Evolutionary conservation across 2,888 invertebrate genomes (phyloP), one percentile per base, ranked within the genome.

Genomic region (Caenorhabditis parvicauda): DNA sequence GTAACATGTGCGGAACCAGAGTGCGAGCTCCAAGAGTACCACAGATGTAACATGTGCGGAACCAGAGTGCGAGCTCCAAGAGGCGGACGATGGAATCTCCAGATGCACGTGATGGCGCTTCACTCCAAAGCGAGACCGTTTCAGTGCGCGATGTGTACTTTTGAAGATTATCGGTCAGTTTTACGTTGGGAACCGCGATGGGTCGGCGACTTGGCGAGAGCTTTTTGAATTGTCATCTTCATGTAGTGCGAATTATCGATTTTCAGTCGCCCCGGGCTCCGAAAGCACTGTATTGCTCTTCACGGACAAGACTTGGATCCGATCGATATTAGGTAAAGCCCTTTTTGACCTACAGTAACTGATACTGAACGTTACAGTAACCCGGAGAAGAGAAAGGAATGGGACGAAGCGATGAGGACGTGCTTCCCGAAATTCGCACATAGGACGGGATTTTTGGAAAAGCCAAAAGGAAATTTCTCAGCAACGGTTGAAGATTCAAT

Each of bases 31-130:
- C 64, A 19, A 17, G 64, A 64, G 3, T 57, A 67, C 39, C 67
- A 67, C 44, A 46, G 55, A 21, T 67, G 67, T 51, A 21, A 45
- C 45, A 7, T 65, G 25, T 67, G 67, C 41, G 52, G 55, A 19
- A 64, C 64, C 4, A 39, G 62, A 22, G 64, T 67, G 24, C 64
- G 62, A 35, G 58, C 67, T 4, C 67, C 64, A 19, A 28, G 67
- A n/a, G 56, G 67, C 24, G 67, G 67, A 0, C 50, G 67, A 3
- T 67, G 67, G 67, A 67, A 67, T 37, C 57, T 67, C 5, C 67
- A 67, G 48, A 67, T 67, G 67, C 67, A 67, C 39, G 64, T 64
- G 27, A 61, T 67, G 46, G 67, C 67, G n/a, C 55, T 64, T 32
- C 67, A 67, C 38, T 64, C 61, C 32, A 47, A 51, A 12, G 51